A percentile compares a stretch with the other conserved stretches of the same genome.
phyloP scores from a whole-genome alignment of 2,797 vertebrate species.

The Apogon talboti region DNA sequence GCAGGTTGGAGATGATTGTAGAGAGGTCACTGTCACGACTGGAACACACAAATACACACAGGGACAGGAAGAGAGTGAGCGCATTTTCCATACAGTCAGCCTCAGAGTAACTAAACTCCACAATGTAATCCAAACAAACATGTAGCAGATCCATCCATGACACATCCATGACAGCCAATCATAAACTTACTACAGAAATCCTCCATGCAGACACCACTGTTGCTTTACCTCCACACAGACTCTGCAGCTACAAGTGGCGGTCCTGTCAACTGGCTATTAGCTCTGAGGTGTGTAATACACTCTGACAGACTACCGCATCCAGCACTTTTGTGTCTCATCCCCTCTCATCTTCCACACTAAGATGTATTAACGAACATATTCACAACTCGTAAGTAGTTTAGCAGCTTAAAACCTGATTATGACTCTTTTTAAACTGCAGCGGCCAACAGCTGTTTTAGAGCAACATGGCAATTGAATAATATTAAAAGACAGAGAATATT shows the following conservation, averaged over 20 bases:
- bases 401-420: conserved; percentile 89
- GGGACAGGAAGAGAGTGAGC: conserved; percentile 34
- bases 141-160: conserved; percentile 16
- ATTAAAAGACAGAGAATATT: conserved; percentile 23
- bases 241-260: conserved; percentile 60
- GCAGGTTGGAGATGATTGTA: conserved; percentile 95
- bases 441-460: conserved; percentile 23
- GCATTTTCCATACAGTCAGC: conserved; percentile 23
- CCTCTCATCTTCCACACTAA: conserved; percentile 88
- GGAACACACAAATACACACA: conserved; percentile 60
- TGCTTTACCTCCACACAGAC: conserved; percentile 49
- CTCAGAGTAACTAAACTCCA: conserved; percentile 42
- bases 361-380: conserved; percentile 90
- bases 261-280: conserved; percentile 67
- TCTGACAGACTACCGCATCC: conserved; percentile 86
- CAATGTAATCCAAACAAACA: conserved; percentile 4
- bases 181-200: conserved; percentile 39
- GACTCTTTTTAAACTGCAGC: conserved; percentile 72
- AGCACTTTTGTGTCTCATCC: conserved; percentile 89
- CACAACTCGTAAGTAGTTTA: conserved; percentile 90
- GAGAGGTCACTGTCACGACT: conserved; percentile 95
- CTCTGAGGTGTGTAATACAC: conserved; percentile 77
- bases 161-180: conserved; percentile 11
- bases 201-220: conserved; percentile 37
- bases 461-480: conserved; percentile 27